Evolutionary conservation across 1,140 invertebrate genomes (phyloP), one percentile per base, ranked within the genome.

Genomic region (Plutomurus gul): DNA sequence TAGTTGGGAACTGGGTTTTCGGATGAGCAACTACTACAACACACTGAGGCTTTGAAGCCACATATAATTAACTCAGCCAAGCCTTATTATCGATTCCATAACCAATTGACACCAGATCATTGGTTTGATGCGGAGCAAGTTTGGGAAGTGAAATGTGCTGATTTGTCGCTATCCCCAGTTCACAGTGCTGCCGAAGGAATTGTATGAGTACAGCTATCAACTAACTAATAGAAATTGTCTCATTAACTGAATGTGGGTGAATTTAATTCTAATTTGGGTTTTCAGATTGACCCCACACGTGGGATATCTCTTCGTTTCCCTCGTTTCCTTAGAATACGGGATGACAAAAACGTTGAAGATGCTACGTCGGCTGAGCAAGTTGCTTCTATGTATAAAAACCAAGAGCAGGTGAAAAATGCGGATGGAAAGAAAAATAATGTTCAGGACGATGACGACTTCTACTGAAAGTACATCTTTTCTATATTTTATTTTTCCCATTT

Each of bases 71-170:
- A 89, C 0, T 86, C 90, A 72, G 91, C 95, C 0, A 94, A 93
- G 85, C 89, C 92, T 0, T 99, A 99, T 86, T 99, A 97, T 85
- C 89, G 92, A 56, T 96, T 89, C 85, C 95, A 97, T 85, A 83
- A 86, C 4, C 88, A 88, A 33, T 88, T 93, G 73, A 90, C 92
- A 83, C 96, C 98, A 10, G 97, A 99, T 88, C 94, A 93, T 85
- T 99, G 98, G 97, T 97, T 99, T 87, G 94, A 96, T 82, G 89
- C 95, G 4, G 90, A 92, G 6, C 91, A 95, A 87, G 95, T 99
- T 13, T 99, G 97, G 97, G 98, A 99, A 89, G 91, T 99, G 8
- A 99, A 99, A 87, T 98, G 96, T 87, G 98, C 98, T 0, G 98
- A 99, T 90, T 90, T 99, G 25, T 99, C 96, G 7, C 89, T 99